Base-by-base conservation (phyloP, 1,140 invertebrate genomes). In the Rhyzopertha dominica region DNA sequence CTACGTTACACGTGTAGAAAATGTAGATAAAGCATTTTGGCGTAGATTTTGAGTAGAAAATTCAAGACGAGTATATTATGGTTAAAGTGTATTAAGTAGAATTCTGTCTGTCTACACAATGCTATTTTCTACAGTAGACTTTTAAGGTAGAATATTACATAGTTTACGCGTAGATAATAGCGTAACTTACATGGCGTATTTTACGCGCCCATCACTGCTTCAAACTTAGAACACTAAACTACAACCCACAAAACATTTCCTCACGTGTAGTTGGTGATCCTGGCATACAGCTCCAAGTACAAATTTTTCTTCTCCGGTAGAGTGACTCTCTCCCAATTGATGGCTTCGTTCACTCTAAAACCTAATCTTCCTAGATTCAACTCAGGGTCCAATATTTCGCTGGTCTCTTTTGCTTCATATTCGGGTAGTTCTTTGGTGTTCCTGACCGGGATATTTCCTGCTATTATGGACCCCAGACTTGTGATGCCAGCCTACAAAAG, bases 261-360 rank as follows among this genome's bases (percentile, higher is more conserved):
- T 66, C 66, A 77, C 74, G 69, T 75, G 53, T 74, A 76, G 56
- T 75, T 76, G 4, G 67, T 76, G 7, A 78, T 77, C 43, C 75
- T 60, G 28, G 64, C 63, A 24, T 69, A 67, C 18, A 78, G 54
- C 56, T 76, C 73, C 19, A 71, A 54, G 59, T 76, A 76, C 12
- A 78, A 54, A 57, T 77, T 72, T 18, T 73, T 75, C 59, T 77
- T 78, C 43, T 72, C 69, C 3, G 75, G 76, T 10, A 78, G 62
- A 23, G 57, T 59, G 14, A 77, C 66, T 45, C 62, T 70, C 16
- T 67, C 58, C 75, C 75, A 78, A 54, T 73, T 65, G 28, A 78
- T 75, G 2, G 66, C 59, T 19, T 74, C 67, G 8, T 65, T 63
- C 4, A 50, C 50, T 4, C 57, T 72, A 48, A 76, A 75, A 12